A percentile compares a stretch with the other conserved stretches of the same genome.
Conservation (phyloP, 2,797 vertebrate genomes). For the Crocidura indochinensis region DNA sequence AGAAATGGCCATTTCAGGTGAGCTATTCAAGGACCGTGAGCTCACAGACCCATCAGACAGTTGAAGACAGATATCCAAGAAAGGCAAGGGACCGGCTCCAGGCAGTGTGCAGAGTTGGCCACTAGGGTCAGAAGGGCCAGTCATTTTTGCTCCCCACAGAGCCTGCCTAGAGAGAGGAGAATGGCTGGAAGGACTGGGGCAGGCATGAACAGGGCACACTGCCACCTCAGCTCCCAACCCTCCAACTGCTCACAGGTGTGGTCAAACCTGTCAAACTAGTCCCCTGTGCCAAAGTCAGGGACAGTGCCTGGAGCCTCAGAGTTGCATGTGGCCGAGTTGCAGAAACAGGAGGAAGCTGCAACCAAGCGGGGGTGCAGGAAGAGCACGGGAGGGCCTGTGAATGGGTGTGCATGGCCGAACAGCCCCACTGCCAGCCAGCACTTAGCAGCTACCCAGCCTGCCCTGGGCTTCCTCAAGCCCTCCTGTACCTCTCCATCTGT, state of each 20-base stretch:
- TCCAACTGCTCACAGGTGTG: constrained; percentile 20
- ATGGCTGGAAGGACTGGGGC: not conserved
- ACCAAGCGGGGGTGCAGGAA: not conserved
- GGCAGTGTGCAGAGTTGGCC: not conserved
- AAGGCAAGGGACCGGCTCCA: not conserved
- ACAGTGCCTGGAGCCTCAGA: constrained; percentile 55
- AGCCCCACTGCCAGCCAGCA: not conserved
- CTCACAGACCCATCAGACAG: not conserved
- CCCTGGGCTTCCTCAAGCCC: not conserved
- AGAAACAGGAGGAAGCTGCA: not conserved
- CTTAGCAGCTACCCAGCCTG: not conserved
- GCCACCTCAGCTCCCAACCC: constrained; percentile 28
- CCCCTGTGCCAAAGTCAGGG: constrained; percentile 24
- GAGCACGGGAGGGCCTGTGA: not conserved
- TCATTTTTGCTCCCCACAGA: not conserved
- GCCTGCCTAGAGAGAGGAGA: constrained; percentile 22
- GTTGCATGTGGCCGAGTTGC: not conserved
- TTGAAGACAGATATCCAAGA: constrained; percentile 12
- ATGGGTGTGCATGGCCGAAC: not conserved
- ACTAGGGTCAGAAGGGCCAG: not conserved
- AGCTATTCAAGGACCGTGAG: not conserved
- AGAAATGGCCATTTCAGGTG: not conserved
- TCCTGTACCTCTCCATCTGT: not conserved
- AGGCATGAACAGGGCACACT: constrained; percentile 40
- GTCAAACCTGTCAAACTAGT: constrained; percentile 83